These are phyloP conservation scores for Corythornis cristatus DNA, from an alignment of 2,113 vertebrate genomes.

Conservation along the genomic window DNA sequence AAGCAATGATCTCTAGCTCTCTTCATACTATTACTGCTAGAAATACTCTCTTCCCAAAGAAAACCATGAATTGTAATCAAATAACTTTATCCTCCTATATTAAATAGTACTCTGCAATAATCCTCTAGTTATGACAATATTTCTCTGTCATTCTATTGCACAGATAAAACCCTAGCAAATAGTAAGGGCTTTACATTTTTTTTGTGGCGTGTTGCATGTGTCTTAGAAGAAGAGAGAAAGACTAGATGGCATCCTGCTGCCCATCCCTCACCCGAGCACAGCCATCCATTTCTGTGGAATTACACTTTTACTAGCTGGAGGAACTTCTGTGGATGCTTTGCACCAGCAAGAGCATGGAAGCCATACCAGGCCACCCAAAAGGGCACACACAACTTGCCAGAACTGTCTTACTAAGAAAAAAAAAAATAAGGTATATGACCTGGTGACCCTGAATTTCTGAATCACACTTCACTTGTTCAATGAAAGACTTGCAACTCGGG, in stretches of 20 bases:
- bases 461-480: not conserved
- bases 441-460: not conserved
- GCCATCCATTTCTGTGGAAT: not conserved
- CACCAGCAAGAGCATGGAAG: not conserved
- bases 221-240: not conserved
- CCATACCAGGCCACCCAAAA: not conserved
- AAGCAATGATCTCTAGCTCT: not conserved
- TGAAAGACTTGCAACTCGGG: not conserved
- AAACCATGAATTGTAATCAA: not conserved
- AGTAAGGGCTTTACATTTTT: not conserved
- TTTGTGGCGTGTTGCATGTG: not conserved
- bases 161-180: not conserved
- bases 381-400: not conserved
- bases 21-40: not conserved
- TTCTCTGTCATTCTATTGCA: not conserved
- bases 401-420: not conserved
- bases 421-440: not conserved
- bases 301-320: not conserved
- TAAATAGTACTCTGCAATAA: not conserved
- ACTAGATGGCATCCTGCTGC: not conserved
- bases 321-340: not conserved
- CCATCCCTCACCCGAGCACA: not conserved
- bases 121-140: no score
- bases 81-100: not conserved
- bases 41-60: conserved; percentile 4